Evolutionary conservation across 2,113 vertebrate genomes (phyloP).

Genomic region (Mastomys coucha): DNA sequence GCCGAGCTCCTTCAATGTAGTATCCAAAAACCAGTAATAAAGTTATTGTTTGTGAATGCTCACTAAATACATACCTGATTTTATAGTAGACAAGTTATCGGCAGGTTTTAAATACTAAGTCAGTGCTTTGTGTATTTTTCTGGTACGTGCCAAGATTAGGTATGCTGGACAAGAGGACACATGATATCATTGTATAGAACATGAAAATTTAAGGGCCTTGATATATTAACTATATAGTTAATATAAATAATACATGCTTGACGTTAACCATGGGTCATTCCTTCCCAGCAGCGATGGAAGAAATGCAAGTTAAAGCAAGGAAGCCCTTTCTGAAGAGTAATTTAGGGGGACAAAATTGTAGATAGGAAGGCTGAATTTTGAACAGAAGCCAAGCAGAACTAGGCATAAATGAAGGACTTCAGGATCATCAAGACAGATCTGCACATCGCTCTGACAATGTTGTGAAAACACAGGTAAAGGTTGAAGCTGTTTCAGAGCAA

Average conservation of each 20-base stretch:
- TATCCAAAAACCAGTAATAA: neutral
- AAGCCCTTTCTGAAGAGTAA: neutral
- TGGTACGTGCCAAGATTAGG: neutral
- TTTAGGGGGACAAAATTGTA: neutral
- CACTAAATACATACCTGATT: neutral
- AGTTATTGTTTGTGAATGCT: slow-evolving; percentile 7
- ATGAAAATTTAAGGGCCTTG: slow-evolving; percentile 8
- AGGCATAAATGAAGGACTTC: slow-evolving; percentile 14
- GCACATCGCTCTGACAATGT: neutral
- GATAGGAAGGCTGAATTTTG: neutral
- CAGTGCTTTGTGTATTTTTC: slow-evolving; percentile 20
- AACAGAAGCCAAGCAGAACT: neutral
- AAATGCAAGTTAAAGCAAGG: neutral
- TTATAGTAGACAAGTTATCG: neutral
- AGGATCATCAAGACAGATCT: neutral
- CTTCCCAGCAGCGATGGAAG: neutral
- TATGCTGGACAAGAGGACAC: neutral
- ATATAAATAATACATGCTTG: slow-evolving; percentile 33
- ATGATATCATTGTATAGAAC: neutral
- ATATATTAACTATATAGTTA: neutral
- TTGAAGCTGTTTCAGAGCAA: slow-evolving; percentile 23
- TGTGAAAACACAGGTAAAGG: slow-evolving; percentile 20
- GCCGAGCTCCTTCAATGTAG: neutral
- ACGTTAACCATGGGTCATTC: slow-evolving; percentile 27
- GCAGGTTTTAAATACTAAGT: slow-evolving; percentile 6